Conservation (phyloP, 2,888 invertebrate species). For the Meteorus colon region DNA sequence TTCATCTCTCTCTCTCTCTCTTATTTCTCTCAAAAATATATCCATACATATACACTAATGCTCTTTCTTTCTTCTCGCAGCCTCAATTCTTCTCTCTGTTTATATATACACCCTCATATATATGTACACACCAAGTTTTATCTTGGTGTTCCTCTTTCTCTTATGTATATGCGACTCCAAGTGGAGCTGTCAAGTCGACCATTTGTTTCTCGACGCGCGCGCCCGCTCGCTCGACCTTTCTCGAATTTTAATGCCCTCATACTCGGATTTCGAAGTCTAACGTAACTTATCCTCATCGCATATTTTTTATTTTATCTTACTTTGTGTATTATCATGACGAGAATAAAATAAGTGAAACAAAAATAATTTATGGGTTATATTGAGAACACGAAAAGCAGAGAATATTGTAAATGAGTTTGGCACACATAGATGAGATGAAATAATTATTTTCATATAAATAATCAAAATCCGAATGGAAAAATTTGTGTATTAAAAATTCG, state of each 20-base stretch:
- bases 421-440: too few species aligned
- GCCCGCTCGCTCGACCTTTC: conserved; percentile 27
- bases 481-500: too few species aligned
- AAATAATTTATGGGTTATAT: background rate
- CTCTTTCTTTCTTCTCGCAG: conserved; percentile 10
- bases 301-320: background rate
- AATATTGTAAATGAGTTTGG: background rate
- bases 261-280: conserved; percentile 24
- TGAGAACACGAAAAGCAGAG: too few species aligned
- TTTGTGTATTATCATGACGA: background rate
- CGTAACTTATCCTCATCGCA: conserved; percentile 14
- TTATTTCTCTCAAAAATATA: background rate
- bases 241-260: conserved; percentile 37
- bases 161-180: conserved; percentile 32
- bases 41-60: background rate
- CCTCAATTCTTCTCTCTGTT: conserved; percentile 32
- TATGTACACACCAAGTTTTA: conserved; percentile 21
- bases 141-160: conserved; percentile 28
- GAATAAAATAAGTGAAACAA: background rate
- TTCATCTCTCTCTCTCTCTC: conserved; percentile 39
- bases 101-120: background rate
- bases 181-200: conserved; percentile 60
- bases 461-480: too few species aligned
- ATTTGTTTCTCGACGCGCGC: conserved; percentile 61
- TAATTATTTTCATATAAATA: too few species aligned